These are phyloP conservation scores for Helicoverpa zea DNA, from an alignment of 1,140 invertebrate species.

Conservation along the genomic window DNA sequence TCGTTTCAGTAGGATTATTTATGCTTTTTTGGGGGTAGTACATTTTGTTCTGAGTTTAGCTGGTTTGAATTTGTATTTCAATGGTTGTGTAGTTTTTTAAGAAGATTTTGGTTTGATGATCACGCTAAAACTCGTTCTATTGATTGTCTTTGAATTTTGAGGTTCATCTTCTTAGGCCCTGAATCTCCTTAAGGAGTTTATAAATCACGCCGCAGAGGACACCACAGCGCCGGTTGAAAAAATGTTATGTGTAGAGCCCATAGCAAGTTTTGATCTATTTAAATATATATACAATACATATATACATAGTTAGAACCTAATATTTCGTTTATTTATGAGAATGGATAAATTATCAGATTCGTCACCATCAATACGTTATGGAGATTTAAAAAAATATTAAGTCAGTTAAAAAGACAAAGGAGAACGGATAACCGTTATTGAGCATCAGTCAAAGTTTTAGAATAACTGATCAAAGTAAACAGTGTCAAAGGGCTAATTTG, in stretches of 20 bases:
- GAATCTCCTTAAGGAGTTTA: too few relatives aligned
- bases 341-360: not conserved
- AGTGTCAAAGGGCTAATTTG: not conserved
- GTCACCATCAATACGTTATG: not conserved
- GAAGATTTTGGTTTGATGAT: not conserved
- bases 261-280: too few relatives aligned
- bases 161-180: not conserved
- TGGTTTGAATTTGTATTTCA: not conserved
- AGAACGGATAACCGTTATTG: not conserved
- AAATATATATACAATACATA: too few relatives aligned
- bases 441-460: not conserved
- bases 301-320: too few relatives aligned
- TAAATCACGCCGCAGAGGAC: too few relatives aligned
- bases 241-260: too few relatives aligned
- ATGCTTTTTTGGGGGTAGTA: slow-evolving; percentile 23
- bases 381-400: too few relatives aligned
- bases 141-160: too few relatives aligned
- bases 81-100: not conserved
- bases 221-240: too few relatives aligned
- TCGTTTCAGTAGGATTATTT: slow-evolving; percentile 36
- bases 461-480: slow-evolving; percentile 3
- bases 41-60: not conserved
- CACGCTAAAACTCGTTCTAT: too few relatives aligned
- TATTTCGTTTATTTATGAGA: too few relatives aligned
- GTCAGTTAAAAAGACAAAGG: not conserved